phyloP scores from a whole-genome alignment of 2,888 invertebrate genomes.

The Hemaris fuciformis region DNA sequence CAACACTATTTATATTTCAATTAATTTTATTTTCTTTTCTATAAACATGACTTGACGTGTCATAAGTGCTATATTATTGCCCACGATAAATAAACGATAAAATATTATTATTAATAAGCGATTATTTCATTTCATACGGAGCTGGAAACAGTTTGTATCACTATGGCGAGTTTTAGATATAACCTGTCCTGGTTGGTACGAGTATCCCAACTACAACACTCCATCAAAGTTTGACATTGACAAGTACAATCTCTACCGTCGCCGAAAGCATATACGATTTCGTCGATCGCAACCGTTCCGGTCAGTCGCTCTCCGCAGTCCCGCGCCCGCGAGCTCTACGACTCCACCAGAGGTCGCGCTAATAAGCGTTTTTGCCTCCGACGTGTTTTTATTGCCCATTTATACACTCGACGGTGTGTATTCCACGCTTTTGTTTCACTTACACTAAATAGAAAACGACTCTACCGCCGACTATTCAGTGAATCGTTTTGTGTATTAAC shows the following conservation, averaged over 20 bases:
- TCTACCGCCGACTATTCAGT: background rate
- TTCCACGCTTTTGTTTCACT: background rate
- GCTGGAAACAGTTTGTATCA: no score
- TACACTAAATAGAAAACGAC: background rate
- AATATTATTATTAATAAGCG: no score
- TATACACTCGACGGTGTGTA: background rate
- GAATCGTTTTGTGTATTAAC: background rate
- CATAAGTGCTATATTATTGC: no score
- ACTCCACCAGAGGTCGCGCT: slow-evolving; percentile 11
- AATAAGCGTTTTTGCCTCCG: slow-evolving; percentile 33
- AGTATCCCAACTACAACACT: no score
- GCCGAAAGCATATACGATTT: background rate
- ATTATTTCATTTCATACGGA: no score
- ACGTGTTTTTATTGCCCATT: slow-evolving; percentile 13
- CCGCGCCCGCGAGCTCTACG: background rate
- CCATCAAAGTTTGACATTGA: background rate
- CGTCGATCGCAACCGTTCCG: background rate
- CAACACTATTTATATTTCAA: no score
- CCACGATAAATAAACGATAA: no score
- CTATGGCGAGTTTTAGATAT: no score
- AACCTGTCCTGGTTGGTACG: no score
- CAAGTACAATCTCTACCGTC: background rate
- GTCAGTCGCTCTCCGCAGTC: no score
- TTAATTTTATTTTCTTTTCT: no score
- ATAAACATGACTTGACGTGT: no score